Base-by-base conservation (phyloP, 1,140 invertebrate genomes). In the Heliothis virescens region DNA sequence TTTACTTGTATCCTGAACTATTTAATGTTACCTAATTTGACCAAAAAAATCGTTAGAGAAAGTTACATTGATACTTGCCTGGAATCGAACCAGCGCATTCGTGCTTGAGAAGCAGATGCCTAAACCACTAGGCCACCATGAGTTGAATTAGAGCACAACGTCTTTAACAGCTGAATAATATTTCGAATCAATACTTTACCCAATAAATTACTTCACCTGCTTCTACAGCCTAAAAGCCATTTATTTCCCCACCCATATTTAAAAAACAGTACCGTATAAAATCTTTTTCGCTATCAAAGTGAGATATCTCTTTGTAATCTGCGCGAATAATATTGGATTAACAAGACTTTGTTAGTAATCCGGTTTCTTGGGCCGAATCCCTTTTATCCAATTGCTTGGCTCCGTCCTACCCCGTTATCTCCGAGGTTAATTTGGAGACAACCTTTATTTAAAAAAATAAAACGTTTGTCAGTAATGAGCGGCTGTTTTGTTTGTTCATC, bases 231-330 rank as follows among this genome's bases (percentile, higher is more conserved):
- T n/a, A 41, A 29, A 47, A 10, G 10, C 41, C 67, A 26, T 21
- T 69, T n/a, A 29, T 41, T 34, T 41, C 21, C 5, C 16, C 52
- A 53, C 65, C 41, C 65, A 48, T 73, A 55, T 53, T 63, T 74
- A 21, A 48, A 69, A 79, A 67, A 69, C 34, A 67, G 53, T 71
- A 18, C 65, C 62, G 41, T 72, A 47, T 79, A 47, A 47, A 83
- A 83, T 77, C 79, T 79, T 87, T 86, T 88, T 81, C 82, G 82
- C 82, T 73, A 79, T 87, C 86, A 87, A 87, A 89, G 86, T 88
- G 82, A 88, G 87, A 90, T 88, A 90, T 90, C 86, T 86, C 85
- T 88, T 91, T 90, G 89, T 90, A 87, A 87, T 91, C 88, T 88
- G 48, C 83, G 63, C 86, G 88, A 87, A 87, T 90, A 89, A 90